Evolutionary conservation across 2,797 vertebrate species (phyloP).

Genomic region (Dryobates pubescens): DNA sequence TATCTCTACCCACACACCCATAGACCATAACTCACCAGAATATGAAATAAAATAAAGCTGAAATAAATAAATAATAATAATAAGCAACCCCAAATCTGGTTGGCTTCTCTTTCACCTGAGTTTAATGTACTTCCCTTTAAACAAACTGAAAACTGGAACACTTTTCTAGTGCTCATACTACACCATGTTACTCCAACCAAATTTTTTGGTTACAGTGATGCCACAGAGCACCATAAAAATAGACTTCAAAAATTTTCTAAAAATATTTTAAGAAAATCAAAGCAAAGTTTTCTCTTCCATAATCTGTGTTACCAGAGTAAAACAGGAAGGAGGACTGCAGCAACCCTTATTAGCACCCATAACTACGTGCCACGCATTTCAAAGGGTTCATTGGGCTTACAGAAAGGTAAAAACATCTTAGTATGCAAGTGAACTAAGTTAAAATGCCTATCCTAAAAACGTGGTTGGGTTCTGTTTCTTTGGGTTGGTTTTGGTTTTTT

Average conservation of each 20-base stretch:
- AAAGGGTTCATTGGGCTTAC: neutral
- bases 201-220: neutral
- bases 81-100: too few species aligned
- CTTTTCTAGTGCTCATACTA: neutral
- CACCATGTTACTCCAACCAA: neutral
- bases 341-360: neutral
- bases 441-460: neutral
- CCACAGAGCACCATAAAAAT: neutral
- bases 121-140: neutral
- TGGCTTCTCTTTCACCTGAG: neutral
- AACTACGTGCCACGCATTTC: neutral
- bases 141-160: neutral
- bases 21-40: neutral
- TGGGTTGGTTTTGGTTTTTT: neutral
- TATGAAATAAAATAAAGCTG: too few species aligned
- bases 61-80: neutral
- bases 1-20: neutral
- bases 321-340: neutral
- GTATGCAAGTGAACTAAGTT: neutral
- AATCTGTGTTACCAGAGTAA: neutral
- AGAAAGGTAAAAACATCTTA: neutral
- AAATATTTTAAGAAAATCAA: neutral
- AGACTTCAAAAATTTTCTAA: neutral
- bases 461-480: too few species aligned
- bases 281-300: neutral